Evolutionary conservation across 1,140 invertebrate genomes (phyloP).

Genomic region (Eumaeus atala): DNA sequence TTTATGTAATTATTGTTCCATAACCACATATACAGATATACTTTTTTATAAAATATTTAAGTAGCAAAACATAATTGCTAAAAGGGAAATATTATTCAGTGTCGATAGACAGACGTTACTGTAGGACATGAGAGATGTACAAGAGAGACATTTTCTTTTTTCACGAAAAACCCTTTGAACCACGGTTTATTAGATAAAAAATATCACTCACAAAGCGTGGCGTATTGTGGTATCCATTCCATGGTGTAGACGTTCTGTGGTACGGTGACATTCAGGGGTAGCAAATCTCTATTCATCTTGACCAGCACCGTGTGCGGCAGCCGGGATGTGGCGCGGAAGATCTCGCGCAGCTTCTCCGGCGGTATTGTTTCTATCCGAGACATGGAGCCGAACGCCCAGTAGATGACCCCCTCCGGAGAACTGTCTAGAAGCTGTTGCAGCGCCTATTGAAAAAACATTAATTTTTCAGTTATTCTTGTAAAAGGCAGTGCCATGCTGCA

Average conservation of each 20-base stretch:
- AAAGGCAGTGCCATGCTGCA: too few species aligned
- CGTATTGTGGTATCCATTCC: conserved; percentile 80
- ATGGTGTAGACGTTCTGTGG: conserved; percentile 78
- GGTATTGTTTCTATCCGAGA: conserved; percentile 74
- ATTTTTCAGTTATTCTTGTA: too few species aligned
- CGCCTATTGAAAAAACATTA: conserved; percentile 46
- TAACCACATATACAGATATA: too few species aligned
- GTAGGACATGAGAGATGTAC: too few species aligned
- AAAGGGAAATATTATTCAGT: too few species aligned
- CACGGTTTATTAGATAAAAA: not conserved
- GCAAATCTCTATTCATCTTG: conserved; percentile 74
- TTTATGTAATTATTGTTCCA: too few species aligned
- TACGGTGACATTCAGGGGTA: conserved; percentile 69
- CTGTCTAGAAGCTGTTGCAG: conserved; percentile 76
- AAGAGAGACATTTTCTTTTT: too few species aligned
- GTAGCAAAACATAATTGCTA: too few species aligned
- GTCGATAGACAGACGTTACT: too few species aligned
- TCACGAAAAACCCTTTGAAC: too few species aligned
- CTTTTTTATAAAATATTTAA: too few species aligned
- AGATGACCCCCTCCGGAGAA: conserved; percentile 77
- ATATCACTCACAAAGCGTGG: conserved; percentile 77
- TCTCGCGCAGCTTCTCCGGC: conserved; percentile 51
- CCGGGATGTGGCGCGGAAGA: conserved; percentile 69
- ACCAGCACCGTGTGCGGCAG: conserved; percentile 75
- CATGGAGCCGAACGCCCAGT: conserved; percentile 82